Evolutionary conservation across 2,113 vertebrate species (phyloP).

Genomic region (Brienomyrus longianalis): DNA sequence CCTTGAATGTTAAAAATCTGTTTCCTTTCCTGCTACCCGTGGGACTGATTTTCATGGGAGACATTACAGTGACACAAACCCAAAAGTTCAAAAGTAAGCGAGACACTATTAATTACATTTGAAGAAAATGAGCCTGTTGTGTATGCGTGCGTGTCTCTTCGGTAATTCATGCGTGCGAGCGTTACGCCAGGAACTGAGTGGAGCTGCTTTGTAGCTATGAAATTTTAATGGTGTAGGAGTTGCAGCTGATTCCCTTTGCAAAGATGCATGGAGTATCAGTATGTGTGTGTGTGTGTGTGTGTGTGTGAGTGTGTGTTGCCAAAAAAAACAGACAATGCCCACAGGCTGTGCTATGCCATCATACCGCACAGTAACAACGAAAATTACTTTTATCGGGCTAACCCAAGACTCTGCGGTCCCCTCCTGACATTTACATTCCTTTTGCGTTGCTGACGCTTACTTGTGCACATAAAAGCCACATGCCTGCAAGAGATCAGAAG

Average conservation of each 20-base stretch:
- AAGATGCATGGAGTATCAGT: slow-evolving; percentile 9
- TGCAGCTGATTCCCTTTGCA: slow-evolving; percentile 19
- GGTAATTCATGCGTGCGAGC: background rate
- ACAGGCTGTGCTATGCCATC: background rate
- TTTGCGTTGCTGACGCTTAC: background rate
- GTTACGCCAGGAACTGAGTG: slow-evolving; percentile 11
- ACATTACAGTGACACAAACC: background rate
- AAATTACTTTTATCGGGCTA: slow-evolving; percentile 5
- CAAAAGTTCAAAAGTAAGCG: background rate
- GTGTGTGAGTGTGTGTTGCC: background rate
- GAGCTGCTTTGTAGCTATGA: slow-evolving; percentile 64
- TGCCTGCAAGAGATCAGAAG: background rate
- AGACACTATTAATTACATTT: background rate
- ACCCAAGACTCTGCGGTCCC: background rate
- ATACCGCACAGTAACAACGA: background rate
- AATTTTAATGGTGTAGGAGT: slow-evolving; percentile 58
- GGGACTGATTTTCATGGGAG: background rate
- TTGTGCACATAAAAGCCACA: background rate
- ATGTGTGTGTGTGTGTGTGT: background rate
- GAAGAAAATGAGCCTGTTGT: background rate
- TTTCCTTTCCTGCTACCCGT: background rate
- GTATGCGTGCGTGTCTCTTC: background rate
- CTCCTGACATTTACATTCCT: slow-evolving; percentile 6
- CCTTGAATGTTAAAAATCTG: background rate
- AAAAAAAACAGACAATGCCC: background rate